A percentile compares a stretch with the other conserved stretches of the same genome.
phyloP scores from a whole-genome alignment of 2,797 vertebrate species.

The Halcyon smyrnensis region DNA sequence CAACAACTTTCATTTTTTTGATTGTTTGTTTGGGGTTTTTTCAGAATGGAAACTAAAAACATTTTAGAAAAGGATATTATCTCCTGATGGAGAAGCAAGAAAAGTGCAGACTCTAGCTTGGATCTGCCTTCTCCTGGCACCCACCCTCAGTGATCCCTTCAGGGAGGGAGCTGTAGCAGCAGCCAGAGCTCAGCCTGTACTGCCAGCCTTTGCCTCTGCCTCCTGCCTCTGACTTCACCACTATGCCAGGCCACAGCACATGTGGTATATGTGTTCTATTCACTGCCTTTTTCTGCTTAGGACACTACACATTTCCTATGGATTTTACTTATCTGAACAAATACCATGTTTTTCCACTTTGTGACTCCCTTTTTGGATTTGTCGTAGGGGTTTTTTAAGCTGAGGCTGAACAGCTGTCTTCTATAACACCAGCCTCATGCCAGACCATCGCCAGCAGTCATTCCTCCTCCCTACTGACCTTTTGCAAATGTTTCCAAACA shows the following conservation, averaged over 20 bases:
- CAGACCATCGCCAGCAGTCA: not conserved
- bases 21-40: not conserved
- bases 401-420: not conserved
- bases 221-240: not conserved
- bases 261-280: not conserved
- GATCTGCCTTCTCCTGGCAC: not conserved
- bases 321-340: not conserved
- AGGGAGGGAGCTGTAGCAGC: not conserved
- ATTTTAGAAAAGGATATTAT: not conserved
- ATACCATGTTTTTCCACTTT: not conserved
- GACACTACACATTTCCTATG: not conserved
- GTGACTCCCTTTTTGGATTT: not conserved
- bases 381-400: not conserved
- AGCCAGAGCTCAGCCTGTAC: not conserved
- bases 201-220: not conserved
- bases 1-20: no score
- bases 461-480: not conserved
- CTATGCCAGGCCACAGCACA: not conserved
- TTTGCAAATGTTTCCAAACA: not conserved
- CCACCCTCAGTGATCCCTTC: fast-evolving
- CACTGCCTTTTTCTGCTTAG: not conserved
- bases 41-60: not conserved
- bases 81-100: not conserved
- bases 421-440: not conserved
- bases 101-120: not conserved